Percentiles rank a stretch among this genome's conserved stretches.
Conservation (phyloP, 1,140 invertebrate species). For the Meteorus sp. region DNA sequence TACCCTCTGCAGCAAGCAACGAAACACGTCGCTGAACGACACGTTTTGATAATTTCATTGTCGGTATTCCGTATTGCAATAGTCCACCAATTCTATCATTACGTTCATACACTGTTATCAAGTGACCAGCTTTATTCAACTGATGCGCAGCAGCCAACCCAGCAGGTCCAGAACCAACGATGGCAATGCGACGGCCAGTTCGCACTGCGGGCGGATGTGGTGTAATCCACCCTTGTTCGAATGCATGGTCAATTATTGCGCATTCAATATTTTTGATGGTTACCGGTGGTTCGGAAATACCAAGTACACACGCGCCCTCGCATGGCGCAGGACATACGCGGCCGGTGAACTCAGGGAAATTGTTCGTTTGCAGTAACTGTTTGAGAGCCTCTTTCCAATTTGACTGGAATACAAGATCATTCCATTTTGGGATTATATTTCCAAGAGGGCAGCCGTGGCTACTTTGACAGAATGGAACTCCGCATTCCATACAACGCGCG, state of each 20-base stretch:
- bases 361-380: constrained; percentile 96
- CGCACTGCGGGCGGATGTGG: constrained; percentile 72
- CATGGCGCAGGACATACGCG: constrained; percentile 98
- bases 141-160: constrained; percentile 97
- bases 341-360: constrained; percentile 99
- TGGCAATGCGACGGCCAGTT: constrained; percentile 84
- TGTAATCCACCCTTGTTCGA: constrained; percentile 94
- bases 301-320: constrained; percentile 96
- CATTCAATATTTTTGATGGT: constrained; percentile 99
- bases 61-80: constrained; percentile 96
- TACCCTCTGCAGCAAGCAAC: constrained; percentile 87
- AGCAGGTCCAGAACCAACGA: constrained; percentile 95
- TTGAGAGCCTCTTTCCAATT: constrained; percentile 97
- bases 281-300: constrained; percentile 93
- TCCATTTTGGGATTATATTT: constrained; percentile 99
- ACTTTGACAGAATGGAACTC: constrained; percentile 98
- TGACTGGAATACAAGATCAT: constrained; percentile 91
- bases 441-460: constrained; percentile 95
- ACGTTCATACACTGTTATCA: constrained; percentile 93
- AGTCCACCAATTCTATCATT: constrained; percentile 95
- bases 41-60: constrained; percentile 94
- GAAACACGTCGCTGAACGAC: constrained; percentile 89
- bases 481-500: constrained; percentile 98
- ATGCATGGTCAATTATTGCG: constrained; percentile 97
- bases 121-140: constrained; percentile 87